These are phyloP conservation scores for Julus scandinavius DNA, from an alignment of 2,888 invertebrate species.

Conservation along the genomic window DNA sequence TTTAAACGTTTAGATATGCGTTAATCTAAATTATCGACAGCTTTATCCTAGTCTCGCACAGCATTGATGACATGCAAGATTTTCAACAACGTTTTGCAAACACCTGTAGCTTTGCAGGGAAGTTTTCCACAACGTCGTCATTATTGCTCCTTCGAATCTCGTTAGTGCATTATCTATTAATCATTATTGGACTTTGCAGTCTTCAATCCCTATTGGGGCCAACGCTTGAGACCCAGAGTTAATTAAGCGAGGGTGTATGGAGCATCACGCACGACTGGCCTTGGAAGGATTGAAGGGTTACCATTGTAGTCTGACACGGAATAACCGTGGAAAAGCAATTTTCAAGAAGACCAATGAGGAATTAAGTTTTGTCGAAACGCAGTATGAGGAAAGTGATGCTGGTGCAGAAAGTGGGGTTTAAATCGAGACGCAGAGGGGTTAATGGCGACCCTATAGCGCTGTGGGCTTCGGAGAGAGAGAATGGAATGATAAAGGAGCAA, in stretches of 20 bases:
- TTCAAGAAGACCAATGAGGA: neutral
- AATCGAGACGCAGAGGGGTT: neutral
- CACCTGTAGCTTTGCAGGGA: too few species aligned
- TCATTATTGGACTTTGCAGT: neutral
- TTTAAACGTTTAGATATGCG: too few species aligned
- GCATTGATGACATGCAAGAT: neutral
- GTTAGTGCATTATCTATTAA: neutral
- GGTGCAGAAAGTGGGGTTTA: neutral
- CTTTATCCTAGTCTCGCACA: too few species aligned
- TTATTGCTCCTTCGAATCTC: neutral
- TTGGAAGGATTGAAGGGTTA: neutral
- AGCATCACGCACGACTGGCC: neutral
- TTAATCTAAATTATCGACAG: too few species aligned
- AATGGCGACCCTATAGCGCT: neutral
- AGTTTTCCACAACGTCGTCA: neutral
- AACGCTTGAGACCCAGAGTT: neutral
- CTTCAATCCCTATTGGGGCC: neutral
- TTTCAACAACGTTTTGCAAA: neutral
- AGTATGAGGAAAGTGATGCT: too few species aligned
- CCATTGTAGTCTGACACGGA: neutral
- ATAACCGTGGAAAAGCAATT: slow-evolving; percentile 17
- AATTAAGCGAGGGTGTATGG: slow-evolving; percentile 1
- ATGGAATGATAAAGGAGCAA: neutral
- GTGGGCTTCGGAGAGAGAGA: neutral
- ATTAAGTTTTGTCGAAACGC: neutral